Evolutionary conservation across 2,888 invertebrate genomes (phyloP), one percentile per base, ranked within the genome.

Genomic region (Hoplodrina ambigua): DNA sequence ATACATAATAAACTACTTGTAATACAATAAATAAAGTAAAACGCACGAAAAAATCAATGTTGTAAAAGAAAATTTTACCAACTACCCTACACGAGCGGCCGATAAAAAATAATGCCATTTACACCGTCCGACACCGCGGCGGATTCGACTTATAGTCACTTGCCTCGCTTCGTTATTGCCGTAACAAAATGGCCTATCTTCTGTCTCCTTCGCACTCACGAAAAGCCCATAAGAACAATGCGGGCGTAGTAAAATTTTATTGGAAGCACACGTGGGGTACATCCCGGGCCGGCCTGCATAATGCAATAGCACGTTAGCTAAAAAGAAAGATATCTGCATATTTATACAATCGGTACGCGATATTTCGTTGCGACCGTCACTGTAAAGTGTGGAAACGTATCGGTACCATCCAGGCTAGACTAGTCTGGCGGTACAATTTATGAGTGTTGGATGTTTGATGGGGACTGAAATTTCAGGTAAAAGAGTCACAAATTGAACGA

Each of bases 281-380:
- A 88, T 86, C 81, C 78, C 76, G 70, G 60, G 70, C 72, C 83
- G 86, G 89, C 90, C 92, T 93, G 94, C 94, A 95, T 95, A 93
- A 96, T 95, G 94, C 94, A 94, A 91, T 89, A 90, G 92, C 92
- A 94, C 93, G 93, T 94, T 93, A 93, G 93, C 94, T 94, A 94
- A 95, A 95, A 95, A 94, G 94, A 94, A 94, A 94, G 95, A 95
- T 95, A 95, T 94, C 92, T 93, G 92, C 94, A 94, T 95, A 95
- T 96, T 95, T 96, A 96, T 95, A 93, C 94, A 90, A 92, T 92
- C 92, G 91, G 90, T 90, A 88, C 88, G 91, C 94, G 93, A 94
- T 94, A 95, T 94, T 94, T 95, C 92, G 91, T 91, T 83, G 91
- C 91, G 90, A 93, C 90, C 92, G 92, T 94, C 95, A 93, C 86